Percentiles rank a stretch among this genome's conserved stretches.
Evolutionary conservation across 2,888 invertebrate species (phyloP).

Genomic region (Tiliacea aurago): DNA sequence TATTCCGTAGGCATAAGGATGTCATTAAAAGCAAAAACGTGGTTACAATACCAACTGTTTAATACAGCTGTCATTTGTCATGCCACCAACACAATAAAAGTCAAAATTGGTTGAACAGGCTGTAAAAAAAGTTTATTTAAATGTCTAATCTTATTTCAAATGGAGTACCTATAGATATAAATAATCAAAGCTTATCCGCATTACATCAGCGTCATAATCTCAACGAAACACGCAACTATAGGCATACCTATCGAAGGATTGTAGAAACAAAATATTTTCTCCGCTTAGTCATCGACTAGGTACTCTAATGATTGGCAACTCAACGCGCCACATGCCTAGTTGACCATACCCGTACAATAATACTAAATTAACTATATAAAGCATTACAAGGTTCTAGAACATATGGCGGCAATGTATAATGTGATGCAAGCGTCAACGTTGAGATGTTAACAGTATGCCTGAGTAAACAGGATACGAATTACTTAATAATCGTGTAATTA

Average conservation of each 20-base stretch:
- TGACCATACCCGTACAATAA: slow-evolving; percentile 67
- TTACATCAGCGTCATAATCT: slow-evolving; percentile 8
- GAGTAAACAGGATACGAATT: slow-evolving; percentile 54
- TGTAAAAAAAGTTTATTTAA: too few species aligned
- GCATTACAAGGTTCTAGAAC: slow-evolving; percentile 69
- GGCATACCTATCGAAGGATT: slow-evolving; percentile 9
- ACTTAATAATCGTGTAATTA: slow-evolving; percentile 30
- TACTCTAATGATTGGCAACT: slow-evolving; percentile 40
- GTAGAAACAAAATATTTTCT: slow-evolving; percentile 36
- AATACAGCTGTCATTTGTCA: too few species aligned
- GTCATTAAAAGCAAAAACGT: too few species aligned
- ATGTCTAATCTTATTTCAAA: too few species aligned
- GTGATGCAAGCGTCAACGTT: slow-evolving; percentile 42
- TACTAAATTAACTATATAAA: slow-evolving; percentile 71
- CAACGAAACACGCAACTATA: not conserved
- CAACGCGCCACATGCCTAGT: slow-evolving; percentile 47
- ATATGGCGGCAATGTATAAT: slow-evolving; percentile 68
- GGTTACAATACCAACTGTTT: too few species aligned
- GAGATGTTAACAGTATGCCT: slow-evolving; percentile 61
- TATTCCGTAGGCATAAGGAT: too few species aligned
- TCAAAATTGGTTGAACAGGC: too few species aligned
- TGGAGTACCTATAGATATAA: too few species aligned
- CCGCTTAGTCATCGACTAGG: slow-evolving; percentile 53
- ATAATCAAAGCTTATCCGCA: not conserved
- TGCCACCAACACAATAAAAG: too few species aligned